Base-by-base conservation (phyloP, 1,140 invertebrate genomes). In the Physella acuta region DNA sequence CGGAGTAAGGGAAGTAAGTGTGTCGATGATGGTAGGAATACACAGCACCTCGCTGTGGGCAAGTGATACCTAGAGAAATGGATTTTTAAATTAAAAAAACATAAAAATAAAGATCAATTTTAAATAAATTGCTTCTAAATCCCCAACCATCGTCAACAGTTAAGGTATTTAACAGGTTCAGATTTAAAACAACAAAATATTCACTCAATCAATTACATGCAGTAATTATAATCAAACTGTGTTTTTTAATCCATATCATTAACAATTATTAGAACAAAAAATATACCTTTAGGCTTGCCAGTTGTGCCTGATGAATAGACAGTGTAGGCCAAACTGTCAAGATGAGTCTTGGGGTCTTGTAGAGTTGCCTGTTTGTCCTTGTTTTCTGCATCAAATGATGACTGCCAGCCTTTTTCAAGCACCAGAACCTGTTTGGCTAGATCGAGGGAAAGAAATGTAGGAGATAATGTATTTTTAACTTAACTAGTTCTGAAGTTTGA, bases 301-400 rank as follows among this genome's bases (percentile, higher is more conserved):
- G 87, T 88, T 8, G 87, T 88, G 2, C 87, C 87, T 16, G 87
- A 88, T 0, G 85, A 86, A 69, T 86, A 87, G 0, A 86, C 86
- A 28, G 85, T 80, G 75, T 87, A 87, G 5, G 87, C 87, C 51
- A 88, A 74, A 77, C 85, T 86, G 72, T 86, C 82, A 31, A 83
- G 55, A 24, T 36, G 69, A 28, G 55, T 17, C 31, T 59, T 31
- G n/a, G 49, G 55, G 2, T 24, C 60, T 61, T 28, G 52, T 34
- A 34, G 60, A 11, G 37, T 60, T 37, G 36, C 67, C 28, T 60
- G 62, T 59, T 66, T 58, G n/a, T 59, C 60, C 39, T 31, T n/a
- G 59, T 36, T 74, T 34, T 75, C 69, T 53, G 72, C 61, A n/a
- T 69, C 24, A 24, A 81, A 24, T n/a, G 30, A 56, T 31, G 76